Conservation (phyloP, 2,797 vertebrate species). For the Melanotaenia trifasciata region DNA sequence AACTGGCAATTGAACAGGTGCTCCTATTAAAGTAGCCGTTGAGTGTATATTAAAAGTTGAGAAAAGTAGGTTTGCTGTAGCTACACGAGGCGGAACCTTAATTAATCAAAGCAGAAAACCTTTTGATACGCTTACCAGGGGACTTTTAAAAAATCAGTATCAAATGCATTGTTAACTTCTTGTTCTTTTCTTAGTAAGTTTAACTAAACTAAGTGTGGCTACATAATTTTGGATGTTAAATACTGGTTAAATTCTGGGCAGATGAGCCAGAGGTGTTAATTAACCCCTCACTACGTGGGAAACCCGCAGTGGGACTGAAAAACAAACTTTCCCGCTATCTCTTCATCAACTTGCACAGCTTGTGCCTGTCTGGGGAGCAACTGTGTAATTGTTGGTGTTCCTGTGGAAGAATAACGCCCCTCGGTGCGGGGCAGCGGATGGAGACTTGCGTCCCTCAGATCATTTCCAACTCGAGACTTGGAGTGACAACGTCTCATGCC, state of each 20-base stretch:
- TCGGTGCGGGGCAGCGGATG: constrained; percentile 59
- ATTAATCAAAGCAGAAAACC: not conserved
- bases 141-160: not conserved
- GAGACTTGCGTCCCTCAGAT: constrained; percentile 65
- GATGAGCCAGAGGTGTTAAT: constrained; percentile 17
- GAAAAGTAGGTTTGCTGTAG: too few relatives aligned
- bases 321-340: constrained; percentile 23
- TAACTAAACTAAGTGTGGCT: not conserved
- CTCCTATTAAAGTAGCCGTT: not conserved
- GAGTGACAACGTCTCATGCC: constrained; percentile 68
- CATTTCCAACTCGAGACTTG: constrained; percentile 70
- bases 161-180: not conserved
- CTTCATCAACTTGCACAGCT: constrained; percentile 25
- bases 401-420: constrained; percentile 63
- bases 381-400: constrained; percentile 18
- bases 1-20: not conserved
- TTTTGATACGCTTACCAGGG: not conserved
- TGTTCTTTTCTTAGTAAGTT: not conserved
- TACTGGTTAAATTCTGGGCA: not conserved
- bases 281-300: constrained; percentile 14
- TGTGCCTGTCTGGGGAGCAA: constrained; percentile 27
- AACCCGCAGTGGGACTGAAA: constrained; percentile 24
- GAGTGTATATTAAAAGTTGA: too few relatives aligned
- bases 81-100: not conserved
- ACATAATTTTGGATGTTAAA: not conserved